These are phyloP conservation scores for Leptobrachium leishanense DNA, from an alignment of 2,113 vertebrate genomes.

Conservation along the genomic window DNA sequence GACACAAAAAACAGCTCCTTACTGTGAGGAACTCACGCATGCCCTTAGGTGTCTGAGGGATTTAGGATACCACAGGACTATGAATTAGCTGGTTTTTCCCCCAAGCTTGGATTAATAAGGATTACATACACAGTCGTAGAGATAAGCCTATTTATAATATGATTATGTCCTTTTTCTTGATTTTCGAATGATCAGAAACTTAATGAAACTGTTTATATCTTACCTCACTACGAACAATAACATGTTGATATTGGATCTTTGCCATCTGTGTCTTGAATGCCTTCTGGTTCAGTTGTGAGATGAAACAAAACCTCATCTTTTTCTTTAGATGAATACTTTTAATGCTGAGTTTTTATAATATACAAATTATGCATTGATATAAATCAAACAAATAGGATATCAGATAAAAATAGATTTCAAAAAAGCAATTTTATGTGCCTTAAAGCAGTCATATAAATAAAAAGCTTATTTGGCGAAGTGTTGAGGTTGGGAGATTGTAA, in stretches of 20 bases:
- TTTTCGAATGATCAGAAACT: slow-evolving; percentile 60
- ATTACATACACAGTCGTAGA: slow-evolving; percentile 57
- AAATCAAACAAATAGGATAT: too few relatives aligned
- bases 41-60: slow-evolving; percentile 45
- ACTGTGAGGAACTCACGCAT: slow-evolving; percentile 44
- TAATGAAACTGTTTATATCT: slow-evolving; percentile 52
- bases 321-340: neutral
- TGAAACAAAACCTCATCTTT: neutral
- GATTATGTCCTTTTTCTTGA: slow-evolving; percentile 51
- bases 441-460: too few relatives aligned
- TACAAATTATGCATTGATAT: too few relatives aligned
- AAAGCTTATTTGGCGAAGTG: too few relatives aligned
- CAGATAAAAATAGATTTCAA: too few relatives aligned
- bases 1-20: slow-evolving; percentile 20
- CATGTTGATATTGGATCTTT: slow-evolving; percentile 41
- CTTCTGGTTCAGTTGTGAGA: slow-evolving; percentile 15
- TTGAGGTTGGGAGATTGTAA: too few relatives aligned
- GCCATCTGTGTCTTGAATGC: slow-evolving; percentile 14
- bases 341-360: neutral
- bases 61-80: slow-evolving; percentile 47
- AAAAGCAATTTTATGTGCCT: too few relatives aligned
- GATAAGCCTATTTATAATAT: slow-evolving; percentile 38
- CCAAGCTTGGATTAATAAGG: slow-evolving; percentile 61
- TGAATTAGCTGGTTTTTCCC: slow-evolving; percentile 52
- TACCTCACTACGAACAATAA: slow-evolving; percentile 50